phyloP scores from a whole-genome alignment of 2,113 vertebrate genomes.

The Leptobrachium leishanense region DNA sequence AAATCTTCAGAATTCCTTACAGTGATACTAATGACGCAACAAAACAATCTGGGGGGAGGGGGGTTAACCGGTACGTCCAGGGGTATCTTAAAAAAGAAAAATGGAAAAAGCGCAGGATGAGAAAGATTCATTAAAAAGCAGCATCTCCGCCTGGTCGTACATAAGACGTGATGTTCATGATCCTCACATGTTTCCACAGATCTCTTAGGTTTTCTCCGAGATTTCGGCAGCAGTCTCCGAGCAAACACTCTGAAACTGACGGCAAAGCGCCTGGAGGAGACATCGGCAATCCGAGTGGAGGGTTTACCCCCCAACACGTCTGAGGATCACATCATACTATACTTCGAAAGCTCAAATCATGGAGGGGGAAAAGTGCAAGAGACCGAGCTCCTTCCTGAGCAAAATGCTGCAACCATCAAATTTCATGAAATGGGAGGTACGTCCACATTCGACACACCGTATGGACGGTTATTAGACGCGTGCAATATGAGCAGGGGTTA shows the following conservation, averaged over 20 bases:
- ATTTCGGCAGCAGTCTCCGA: conserved; percentile 57
- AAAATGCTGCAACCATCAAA: conserved; percentile 75
- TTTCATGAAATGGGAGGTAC: conserved; percentile 76
- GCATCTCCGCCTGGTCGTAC: too few relatives aligned
- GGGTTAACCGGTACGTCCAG: too few relatives aligned
- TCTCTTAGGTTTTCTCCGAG: conserved; percentile 60
- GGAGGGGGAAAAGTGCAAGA: conserved; percentile 62
- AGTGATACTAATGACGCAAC: too few relatives aligned
- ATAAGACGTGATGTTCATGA: too few relatives aligned
- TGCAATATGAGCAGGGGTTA: too few relatives aligned
- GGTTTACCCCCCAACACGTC: conserved; percentile 60
- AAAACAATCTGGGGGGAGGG: too few relatives aligned
- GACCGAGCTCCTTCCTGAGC: conserved; percentile 58
- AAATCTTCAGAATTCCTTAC: too few relatives aligned
- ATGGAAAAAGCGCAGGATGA: too few relatives aligned
- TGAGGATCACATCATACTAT: conserved; percentile 63
- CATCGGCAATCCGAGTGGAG: conserved; percentile 71
- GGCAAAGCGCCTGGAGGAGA: conserved; percentile 69
- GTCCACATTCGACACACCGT: too few relatives aligned
- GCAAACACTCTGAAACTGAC: conserved; percentile 62
- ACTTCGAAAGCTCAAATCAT: conserved; percentile 73
- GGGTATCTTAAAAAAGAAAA: too few relatives aligned
- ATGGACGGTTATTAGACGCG: too few relatives aligned
- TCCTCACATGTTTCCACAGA: conserved; percentile 64
- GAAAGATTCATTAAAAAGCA: too few relatives aligned